Conservation (phyloP, 2,797 vertebrate genomes). For the Nannoperca obscura region DNA sequence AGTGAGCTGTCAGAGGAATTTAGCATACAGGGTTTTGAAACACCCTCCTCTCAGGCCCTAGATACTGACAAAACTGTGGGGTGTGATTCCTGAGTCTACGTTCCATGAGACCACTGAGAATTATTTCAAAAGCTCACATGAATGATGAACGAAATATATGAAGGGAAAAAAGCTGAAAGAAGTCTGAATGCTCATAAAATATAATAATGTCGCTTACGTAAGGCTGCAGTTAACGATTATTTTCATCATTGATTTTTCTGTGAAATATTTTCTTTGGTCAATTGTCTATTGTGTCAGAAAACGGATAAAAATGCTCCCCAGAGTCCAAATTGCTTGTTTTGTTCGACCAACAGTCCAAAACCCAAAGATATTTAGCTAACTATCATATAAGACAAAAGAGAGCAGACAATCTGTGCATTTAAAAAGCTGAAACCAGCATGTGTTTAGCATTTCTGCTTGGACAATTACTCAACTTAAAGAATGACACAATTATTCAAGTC, state of each 20-base stretch:
- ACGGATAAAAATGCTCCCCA: not conserved
- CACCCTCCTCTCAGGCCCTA: slow-evolving; percentile 17
- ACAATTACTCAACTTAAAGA: not conserved
- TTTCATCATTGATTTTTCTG: too few relatives aligned
- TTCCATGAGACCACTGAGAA: not conserved
- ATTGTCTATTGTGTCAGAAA: not conserved
- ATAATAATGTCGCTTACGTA: not conserved
- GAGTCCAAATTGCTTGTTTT: not conserved
- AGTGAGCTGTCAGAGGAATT: slow-evolving; percentile 78
- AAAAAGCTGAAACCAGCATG: not conserved
- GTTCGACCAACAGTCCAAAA: not conserved
- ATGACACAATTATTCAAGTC: not conserved
- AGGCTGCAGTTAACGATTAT: too few relatives aligned
- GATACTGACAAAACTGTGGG: not conserved
- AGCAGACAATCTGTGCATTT: not conserved
- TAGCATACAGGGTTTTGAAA: slow-evolving; percentile 58
- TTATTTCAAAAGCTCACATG: slow-evolving; percentile 3
- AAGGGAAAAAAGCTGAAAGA: not conserved
- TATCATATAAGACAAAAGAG: not conserved
- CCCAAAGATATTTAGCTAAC: not conserved
- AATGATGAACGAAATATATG: not conserved
- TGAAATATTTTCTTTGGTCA: too few relatives aligned
- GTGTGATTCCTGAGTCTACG: not conserved
- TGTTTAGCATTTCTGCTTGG: not conserved
- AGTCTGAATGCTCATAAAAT: not conserved